These are phyloP conservation scores for Scylla paramamosain DNA, from an alignment of 1,140 invertebrate genomes.

Conservation along the genomic window DNA sequence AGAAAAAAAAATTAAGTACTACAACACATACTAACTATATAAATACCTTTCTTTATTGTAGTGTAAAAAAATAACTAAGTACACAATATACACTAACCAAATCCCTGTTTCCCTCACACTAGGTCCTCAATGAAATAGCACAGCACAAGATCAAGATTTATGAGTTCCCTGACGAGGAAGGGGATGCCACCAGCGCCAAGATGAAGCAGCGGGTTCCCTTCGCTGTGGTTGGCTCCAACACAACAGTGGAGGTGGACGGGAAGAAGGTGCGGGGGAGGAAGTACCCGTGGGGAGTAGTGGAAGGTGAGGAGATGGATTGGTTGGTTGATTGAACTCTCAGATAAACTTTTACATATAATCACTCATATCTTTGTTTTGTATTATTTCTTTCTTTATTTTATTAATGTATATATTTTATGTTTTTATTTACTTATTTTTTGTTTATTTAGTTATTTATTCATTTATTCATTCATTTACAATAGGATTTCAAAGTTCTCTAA, in stretches of 20 bases:
- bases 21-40: too few relatives aligned
- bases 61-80: too few relatives aligned
- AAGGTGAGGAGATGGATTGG: slow-evolving; percentile 83
- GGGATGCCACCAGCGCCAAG: slow-evolving; percentile 85
- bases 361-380: too few relatives aligned
- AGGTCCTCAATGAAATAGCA: slow-evolving; percentile 97
- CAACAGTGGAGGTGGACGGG: slow-evolving; percentile 91
- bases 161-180: slow-evolving; percentile 94
- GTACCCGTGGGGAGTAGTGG: slow-evolving; percentile 99
- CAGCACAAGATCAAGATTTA: slow-evolving; percentile 99
- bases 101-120: slow-evolving; percentile 34
- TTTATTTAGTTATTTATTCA: background rate
- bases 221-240: slow-evolving; percentile 99
- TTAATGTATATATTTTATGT: too few relatives aligned
- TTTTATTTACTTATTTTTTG: too few relatives aligned
- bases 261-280: slow-evolving; percentile 93
- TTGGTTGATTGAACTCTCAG: too few relatives aligned
- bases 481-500: too few relatives aligned
- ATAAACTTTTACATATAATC: too few relatives aligned
- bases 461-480: slow-evolving; percentile 79
- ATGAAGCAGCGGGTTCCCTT: slow-evolving; percentile 95
- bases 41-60: too few relatives aligned
- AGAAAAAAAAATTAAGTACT: too few relatives aligned
- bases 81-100: too few relatives aligned
- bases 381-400: slow-evolving; percentile 38